phyloP scores from a whole-genome alignment of 2,113 vertebrate genomes.

The Corynorhinus townsendii region DNA sequence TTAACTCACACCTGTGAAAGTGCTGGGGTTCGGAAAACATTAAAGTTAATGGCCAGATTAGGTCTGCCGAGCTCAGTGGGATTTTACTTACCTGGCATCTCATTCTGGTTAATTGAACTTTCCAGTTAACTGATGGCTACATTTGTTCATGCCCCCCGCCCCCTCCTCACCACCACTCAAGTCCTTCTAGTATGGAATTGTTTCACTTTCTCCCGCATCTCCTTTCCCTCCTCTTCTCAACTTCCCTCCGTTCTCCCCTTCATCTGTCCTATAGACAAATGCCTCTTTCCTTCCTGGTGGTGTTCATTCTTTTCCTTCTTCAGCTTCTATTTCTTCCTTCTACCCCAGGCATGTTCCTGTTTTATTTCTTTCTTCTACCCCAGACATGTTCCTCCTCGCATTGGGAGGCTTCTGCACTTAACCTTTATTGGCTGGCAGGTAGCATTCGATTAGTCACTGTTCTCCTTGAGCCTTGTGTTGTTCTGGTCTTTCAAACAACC shows the following conservation, averaged over 20 bases:
- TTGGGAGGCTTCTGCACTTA: background rate
- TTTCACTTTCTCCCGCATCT: background rate
- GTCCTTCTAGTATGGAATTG: too few relatives aligned
- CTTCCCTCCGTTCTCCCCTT: too few relatives aligned
- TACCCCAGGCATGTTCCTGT: accelerated
- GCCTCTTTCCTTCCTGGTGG: accelerated
- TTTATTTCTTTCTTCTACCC: background rate
- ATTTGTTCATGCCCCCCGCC: accelerated
- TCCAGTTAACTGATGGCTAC: background rate
- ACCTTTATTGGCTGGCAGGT: accelerated
- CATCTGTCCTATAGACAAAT: background rate
- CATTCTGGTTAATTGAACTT: background rate
- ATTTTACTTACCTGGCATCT: background rate
- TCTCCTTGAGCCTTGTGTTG: too few relatives aligned
- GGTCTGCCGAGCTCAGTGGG: background rate
- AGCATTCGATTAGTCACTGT: accelerated
- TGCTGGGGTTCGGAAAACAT: background rate
- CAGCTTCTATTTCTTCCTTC: background rate
- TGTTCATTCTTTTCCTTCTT: background rate
- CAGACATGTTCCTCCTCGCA: accelerated
- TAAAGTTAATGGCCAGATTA: background rate
- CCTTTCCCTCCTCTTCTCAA: accelerated
- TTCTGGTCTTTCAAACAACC: background rate
- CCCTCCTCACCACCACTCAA: accelerated
- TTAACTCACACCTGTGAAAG: background rate